Base-by-base conservation (phyloP, 92 coral and sea anemone species). In the Palythoa caribaeorum region DNA sequence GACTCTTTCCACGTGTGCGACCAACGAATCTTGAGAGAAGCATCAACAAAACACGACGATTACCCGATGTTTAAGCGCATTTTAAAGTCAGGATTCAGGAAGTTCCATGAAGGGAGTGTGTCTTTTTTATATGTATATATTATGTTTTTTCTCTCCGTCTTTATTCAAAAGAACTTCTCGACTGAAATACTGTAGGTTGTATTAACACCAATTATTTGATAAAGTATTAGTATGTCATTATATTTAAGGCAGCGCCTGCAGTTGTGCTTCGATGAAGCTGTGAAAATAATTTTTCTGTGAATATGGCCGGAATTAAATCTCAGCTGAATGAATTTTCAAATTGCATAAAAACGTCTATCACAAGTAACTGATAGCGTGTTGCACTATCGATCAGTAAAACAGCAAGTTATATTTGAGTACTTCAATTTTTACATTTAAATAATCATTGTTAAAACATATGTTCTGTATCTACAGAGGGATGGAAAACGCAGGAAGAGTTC, bases 1-100 rank as follows among this genome's bases (percentile, higher is more conserved):
- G 81, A 77, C 8, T 77, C 81, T n/a, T 52, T 77, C 66, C 81
- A 52, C 13, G 81, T 77, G 44, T n/a, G 44, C 52, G 81, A 52
- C 81, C 81, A 51, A 38, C 20, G 81, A 37, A 77, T 77, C 39
- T 38, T 77, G 2, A 16, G 66, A 13, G 81, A 77, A 15, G 81
- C 52, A 3, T 77, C 66, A 5, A 20, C 44, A 8, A 77, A 77
- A 35, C 62, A 52, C 39, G 1, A 6, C 8, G 81, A 77, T 11
- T 52, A 77, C 13, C 44, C 5, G 6, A 77, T 74, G 1, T 74
- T 74, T 11, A 77, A 77, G 47, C 51, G 66, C 5, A 77, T 51
- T 53, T 16, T 77, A 1, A 77, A 77, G 54, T 52, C 81, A 20
- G 81, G 80, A 36, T 47, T 76, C 16, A 13, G 80, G 6, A 76